Evolutionary conservation across 2,113 vertebrate genomes (phyloP), one percentile per base, ranked within the genome.

Genomic region (Ovis canadensis): DNA sequence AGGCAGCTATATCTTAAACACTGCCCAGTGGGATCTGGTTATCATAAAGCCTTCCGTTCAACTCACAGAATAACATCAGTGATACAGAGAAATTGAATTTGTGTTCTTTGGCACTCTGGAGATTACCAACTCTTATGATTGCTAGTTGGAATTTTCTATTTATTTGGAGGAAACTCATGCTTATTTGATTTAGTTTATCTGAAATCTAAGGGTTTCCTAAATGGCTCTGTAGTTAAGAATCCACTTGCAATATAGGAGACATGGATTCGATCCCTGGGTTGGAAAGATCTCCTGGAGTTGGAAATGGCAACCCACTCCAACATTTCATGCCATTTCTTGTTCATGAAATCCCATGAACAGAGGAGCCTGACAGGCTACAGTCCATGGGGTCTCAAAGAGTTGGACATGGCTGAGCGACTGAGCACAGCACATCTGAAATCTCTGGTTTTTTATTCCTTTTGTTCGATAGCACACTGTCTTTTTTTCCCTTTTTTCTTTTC

Each of bases 131-230:
- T 78, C n/a, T 64, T 78, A 1, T 33, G 25, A 85, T 25, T 91
- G 17, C 31, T 13, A 50, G 3, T 50, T 71, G 43, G 52, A 96
- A 92, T 92, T 92, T 88, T 88, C 84, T 80, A 0, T 45, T 84
- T 97, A 62, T 67, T 94, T 80, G 60, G 50, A 97, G 33, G 23
- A 91, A 90, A 54, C 6, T 29, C 57, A 27, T 40, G 33, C n/a
- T 92, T 90, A 88, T 36, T 93, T 97, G 82, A 74, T 64, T 88
- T 43, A 54, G 84, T 88, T 40, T 97, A 60, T 57, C 71, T 90
- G 60, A 92, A 96, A 92, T 93, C 67, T 88, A 25, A 43, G 21
- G 71, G 71, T 43, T 74, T 74, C 71, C 36, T 40, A 74, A 23
- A 43, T 25, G 36, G 71, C 71, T 3, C 36, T 13, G 21, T 74